A percentile compares a stretch with the other conserved stretches of the same genome.
phyloP scores from a whole-genome alignment of 2,797 vertebrate genomes.

The Gymnoscopelus microlampas region DNA sequence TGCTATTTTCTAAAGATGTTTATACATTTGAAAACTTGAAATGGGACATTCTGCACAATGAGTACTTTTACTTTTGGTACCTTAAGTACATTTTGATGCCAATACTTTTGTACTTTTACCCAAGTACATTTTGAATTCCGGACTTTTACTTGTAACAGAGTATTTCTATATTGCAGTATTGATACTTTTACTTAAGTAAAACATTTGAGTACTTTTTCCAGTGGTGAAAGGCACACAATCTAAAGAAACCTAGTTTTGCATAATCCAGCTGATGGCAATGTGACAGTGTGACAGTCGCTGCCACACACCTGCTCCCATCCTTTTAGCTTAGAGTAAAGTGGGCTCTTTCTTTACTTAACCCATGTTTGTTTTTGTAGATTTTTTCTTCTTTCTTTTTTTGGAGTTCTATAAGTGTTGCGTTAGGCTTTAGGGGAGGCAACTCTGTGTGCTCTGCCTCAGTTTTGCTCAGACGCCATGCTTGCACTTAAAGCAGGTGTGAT shows the following conservation, averaged over 20 bases:
- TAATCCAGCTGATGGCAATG: constrained; percentile 44
- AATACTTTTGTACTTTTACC: too few species aligned
- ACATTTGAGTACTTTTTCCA: too few species aligned
- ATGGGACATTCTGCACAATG: too few species aligned
- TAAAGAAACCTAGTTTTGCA: constrained; percentile 63
- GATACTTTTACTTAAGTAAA: too few species aligned
- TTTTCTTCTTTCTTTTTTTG: constrained; percentile 44
- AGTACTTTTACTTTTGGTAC: too few species aligned
- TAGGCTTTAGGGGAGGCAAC: constrained; percentile 58
- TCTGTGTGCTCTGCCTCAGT: constrained; percentile 53
- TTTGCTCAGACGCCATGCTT: constrained; percentile 64
- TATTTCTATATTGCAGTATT: too few species aligned
- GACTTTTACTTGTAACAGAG: too few species aligned
- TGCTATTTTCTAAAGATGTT: too few species aligned
- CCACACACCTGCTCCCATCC: constrained; percentile 47
- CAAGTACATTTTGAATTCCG: too few species aligned
- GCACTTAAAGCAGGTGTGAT: constrained; percentile 75
- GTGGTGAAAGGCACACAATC: too few species aligned
- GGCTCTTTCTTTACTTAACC: constrained; percentile 46
- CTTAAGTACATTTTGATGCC: too few species aligned
- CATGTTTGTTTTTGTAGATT: constrained; percentile 4
- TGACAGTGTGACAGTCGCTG: constrained; percentile 33
- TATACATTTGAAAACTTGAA: too few species aligned
- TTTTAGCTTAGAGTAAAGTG: constrained; percentile 22
- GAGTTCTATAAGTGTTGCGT: constrained; percentile 42